Base-by-base conservation (phyloP, 2,797 vertebrate genomes). In the Garrulus glandarius region DNA sequence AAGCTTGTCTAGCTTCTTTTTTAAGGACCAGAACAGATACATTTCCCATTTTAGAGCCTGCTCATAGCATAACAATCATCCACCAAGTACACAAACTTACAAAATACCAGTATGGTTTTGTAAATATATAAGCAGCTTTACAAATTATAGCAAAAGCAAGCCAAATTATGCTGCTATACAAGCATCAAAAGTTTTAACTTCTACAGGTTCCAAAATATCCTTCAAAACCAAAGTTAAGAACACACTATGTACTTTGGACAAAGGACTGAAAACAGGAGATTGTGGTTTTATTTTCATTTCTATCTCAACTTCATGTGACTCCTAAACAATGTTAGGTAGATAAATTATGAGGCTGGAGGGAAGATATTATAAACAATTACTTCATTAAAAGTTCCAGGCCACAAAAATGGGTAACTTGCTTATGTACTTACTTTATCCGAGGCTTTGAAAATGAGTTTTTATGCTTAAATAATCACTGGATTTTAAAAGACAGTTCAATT, bases 241-340 rank as follows among this genome's bases (percentile, higher is more conserved):
- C 11, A 46, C 1, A 1, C 32, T 22, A 37, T 0, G 1, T n/a
- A 49, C 9, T 88, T 68, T 22, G 17, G 24, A 78, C 22, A 79
- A 78, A 78, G 8, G 36, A 72, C 11, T 30, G 23, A 69, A 69
- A 87, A 29, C 34, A 63, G 67, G 47, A 81, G 13, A 65, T 20
- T 9, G 13, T 43, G 15, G 6, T 23, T 63, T 23, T 50, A 26
- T 46, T 90, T 86, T 41, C 63, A 72, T 11, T 64, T 75, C 11
- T 84, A 32, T 46, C 47, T 69, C 44, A 84, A 19, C 3, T 69
- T 47, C 3, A 49, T 24, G 6, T 44, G 22, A 41, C 18, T 84
- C 18, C 26, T 53, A 30, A 93, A 76, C 23, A 57, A 49, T 36
- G 59, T 49, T 26, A 83, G 23, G 17, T 27, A 59, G 46, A 26